Evolutionary conservation across 2,797 vertebrate species (phyloP).

Genomic region (Huso huso): DNA sequence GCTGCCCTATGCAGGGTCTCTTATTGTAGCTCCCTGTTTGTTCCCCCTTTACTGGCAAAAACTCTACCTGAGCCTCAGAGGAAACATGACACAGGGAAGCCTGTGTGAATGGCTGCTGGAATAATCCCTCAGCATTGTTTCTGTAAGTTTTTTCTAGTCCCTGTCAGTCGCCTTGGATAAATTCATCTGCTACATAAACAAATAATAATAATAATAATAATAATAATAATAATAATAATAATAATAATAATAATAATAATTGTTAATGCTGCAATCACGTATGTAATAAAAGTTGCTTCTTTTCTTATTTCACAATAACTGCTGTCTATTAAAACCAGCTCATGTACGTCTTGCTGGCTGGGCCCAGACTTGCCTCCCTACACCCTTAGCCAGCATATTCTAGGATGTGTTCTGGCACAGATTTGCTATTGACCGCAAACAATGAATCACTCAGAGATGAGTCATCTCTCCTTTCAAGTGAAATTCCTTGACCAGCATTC

Average conservation of each 20-base stretch:
- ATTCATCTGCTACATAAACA: too few species aligned
- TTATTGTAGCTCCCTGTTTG: neutral
- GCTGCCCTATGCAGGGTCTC: too few species aligned
- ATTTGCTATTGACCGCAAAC: conserved; percentile 65
- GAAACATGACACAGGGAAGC: conserved; percentile 41
- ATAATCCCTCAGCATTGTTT: conserved; percentile 48
- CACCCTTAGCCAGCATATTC: conserved; percentile 65
- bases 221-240: too few species aligned
- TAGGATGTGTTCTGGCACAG: conserved; percentile 72
- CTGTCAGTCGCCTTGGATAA: too few species aligned
- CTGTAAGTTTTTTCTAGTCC: conserved; percentile 1
- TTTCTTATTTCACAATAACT: conserved; percentile 41
- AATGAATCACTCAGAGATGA: conserved; percentile 76
- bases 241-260: too few species aligned
- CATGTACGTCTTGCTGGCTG: conserved; percentile 61
- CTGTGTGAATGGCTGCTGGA: conserved; percentile 53
- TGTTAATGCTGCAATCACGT: conserved; percentile 45
- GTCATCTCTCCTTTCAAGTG: conserved; percentile 68
- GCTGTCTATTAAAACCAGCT: conserved; percentile 46
- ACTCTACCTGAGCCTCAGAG: conserved; percentile 33
- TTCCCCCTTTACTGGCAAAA: conserved; percentile 7
- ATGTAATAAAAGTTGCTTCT: conserved; percentile 62
- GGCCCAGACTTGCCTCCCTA: conserved; percentile 66
- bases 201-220: too few species aligned
- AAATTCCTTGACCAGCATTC: conserved; percentile 75